Evolutionary conservation across 2,888 invertebrate species (phyloP).

Genomic region (Coelinius sp.): DNA sequence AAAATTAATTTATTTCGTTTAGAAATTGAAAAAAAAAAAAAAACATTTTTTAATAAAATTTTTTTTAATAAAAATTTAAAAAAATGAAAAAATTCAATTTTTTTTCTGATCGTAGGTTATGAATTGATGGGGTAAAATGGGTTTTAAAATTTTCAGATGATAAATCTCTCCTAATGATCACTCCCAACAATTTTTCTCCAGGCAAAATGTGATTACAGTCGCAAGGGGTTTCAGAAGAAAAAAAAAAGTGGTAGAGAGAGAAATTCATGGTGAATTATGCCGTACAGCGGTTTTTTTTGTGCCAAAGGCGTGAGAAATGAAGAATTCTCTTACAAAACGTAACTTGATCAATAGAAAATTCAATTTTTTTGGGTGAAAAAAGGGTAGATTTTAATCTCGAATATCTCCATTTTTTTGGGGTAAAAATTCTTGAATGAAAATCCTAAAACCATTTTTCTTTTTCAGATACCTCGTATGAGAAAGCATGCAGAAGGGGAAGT

Average conservation of each 20-base stretch:
- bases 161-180: background rate
- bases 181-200: background rate
- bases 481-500: slow-evolving; percentile 87
- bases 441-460: slow-evolving; percentile 27
- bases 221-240: slow-evolving; percentile 5
- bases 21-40: too few relatives aligned
- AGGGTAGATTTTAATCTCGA: slow-evolving; percentile 3
- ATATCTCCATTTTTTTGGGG: background rate
- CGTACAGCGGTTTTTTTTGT: background rate
- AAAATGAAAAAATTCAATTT: too few relatives aligned
- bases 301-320: background rate
- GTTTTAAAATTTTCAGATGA: background rate
- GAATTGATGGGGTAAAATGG: too few relatives aligned
- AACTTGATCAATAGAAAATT: background rate
- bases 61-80: too few relatives aligned
- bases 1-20: background rate
- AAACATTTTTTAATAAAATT: too few relatives aligned
- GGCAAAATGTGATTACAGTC: slow-evolving; percentile 1
- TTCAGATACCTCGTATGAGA: slow-evolving; percentile 92
- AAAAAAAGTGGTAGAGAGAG: background rate
- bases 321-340: background rate
- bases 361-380: slow-evolving; percentile 11
- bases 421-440: background rate
- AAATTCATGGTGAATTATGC: background rate
- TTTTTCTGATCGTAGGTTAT: too few relatives aligned